phyloP scores from a whole-genome alignment of 2,797 vertebrate species.

The Monodelphis domestica region DNA sequence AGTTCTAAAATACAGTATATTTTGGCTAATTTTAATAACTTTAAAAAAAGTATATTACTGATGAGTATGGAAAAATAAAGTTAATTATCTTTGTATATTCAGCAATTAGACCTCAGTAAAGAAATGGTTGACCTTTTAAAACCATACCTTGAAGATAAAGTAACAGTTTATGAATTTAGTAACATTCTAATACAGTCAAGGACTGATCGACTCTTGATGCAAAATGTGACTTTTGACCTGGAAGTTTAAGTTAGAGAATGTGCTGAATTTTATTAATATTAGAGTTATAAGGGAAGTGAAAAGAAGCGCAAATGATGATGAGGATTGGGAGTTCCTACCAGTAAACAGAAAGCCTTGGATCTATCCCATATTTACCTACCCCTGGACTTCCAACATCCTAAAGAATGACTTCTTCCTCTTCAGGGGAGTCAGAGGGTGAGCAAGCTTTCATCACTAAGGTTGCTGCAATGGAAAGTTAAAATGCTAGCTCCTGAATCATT shows the following conservation, averaged over 20 bases:
- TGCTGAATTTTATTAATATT: neutral
- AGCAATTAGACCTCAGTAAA: no score
- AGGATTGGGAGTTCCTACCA: neutral
- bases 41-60: neutral
- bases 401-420: no score
- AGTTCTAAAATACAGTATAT: no score
- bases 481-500: neutral
- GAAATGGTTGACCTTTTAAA: neutral
- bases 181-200: neutral
- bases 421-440: no score
- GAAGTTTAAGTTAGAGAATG: neutral
- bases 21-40: no score
- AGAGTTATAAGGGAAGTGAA: neutral
- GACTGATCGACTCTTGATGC: neutral
- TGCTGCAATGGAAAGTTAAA: neutral
- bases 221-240: no score
- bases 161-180: neutral
- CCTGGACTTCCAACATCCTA: neutral
- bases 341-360: neutral
- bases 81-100: no score
- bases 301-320: neutral
- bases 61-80: no score
- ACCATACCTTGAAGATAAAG: neutral
- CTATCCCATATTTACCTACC: neutral
- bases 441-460: neutral